phyloP scores from a whole-genome alignment of 2,797 vertebrate species.

The Chelonia mydas region DNA sequence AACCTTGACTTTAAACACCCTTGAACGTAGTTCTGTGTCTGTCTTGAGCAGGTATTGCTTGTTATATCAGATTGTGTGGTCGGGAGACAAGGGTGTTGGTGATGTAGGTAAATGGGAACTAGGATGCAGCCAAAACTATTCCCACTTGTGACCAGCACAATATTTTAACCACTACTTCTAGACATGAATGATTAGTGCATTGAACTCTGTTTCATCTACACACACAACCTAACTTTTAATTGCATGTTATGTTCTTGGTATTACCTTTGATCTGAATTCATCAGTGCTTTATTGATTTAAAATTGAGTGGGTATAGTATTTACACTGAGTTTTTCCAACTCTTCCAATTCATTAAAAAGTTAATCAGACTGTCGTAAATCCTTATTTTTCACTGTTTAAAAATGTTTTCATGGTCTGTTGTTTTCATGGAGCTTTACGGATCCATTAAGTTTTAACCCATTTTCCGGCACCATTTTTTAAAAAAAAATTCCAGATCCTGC shows the following conservation, averaged over 20 bases:
- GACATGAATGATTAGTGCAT: conserved; percentile 28
- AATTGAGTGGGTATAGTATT: conserved; percentile 29
- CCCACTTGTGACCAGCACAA: background rate
- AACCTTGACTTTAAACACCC: background rate
- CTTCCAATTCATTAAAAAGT: conserved; percentile 62
- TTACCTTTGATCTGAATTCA: conserved; percentile 64
- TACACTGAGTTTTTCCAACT: conserved; percentile 26
- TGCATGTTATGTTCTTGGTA: conserved; percentile 64
- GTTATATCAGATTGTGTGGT: background rate
- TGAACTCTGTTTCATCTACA: conserved; percentile 24
- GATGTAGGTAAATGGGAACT: background rate
- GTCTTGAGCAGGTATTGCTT: background rate
- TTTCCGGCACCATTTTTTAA: background rate
- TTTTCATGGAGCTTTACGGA: background rate
- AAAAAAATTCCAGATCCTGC: background rate
- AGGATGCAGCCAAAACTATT: background rate
- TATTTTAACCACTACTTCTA: conserved; percentile 19
- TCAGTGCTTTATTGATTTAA: conserved; percentile 64
- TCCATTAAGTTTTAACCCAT: background rate
- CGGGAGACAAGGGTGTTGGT: background rate
- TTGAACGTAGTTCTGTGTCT: background rate
- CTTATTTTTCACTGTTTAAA: conserved; percentile 1
- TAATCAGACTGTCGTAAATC: conserved; percentile 45
- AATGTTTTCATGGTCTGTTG: background rate
- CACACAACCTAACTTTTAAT: background rate